phyloP scores from a whole-genome alignment of 1,140 invertebrate genomes.

The Aphidius gifuensis region DNA sequence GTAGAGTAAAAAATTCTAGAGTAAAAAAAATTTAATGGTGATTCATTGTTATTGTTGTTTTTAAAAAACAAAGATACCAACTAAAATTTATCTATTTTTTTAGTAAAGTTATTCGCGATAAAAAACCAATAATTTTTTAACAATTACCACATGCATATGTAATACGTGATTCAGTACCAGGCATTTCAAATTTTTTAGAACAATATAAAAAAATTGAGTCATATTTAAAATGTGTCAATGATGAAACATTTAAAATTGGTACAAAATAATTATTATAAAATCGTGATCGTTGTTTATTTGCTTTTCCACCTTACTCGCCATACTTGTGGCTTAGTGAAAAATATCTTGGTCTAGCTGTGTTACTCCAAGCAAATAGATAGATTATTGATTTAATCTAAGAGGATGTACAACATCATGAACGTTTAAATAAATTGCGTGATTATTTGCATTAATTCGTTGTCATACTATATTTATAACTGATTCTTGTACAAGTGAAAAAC shows the following conservation, averaged over 20 bases:
- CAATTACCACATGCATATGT: conserved; percentile 92
- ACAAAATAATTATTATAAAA: conserved; percentile 65
- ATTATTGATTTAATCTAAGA: conserved; percentile 68
- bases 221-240: conserved; percentile 70
- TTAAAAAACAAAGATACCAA: no score
- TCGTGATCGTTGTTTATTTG: conserved; percentile 67
- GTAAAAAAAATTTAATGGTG: no score
- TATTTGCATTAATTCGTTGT: conserved; percentile 73
- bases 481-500: conserved; percentile 9
- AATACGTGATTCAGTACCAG: conserved; percentile 84
- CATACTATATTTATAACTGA: conserved; percentile 64
- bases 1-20: no score
- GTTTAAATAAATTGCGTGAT: conserved; percentile 67
- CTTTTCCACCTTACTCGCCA: conserved; percentile 58
- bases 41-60: no score
- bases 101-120: conserved; percentile 39
- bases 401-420: conserved; percentile 65
- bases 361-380: conserved; percentile 63
- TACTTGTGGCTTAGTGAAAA: conserved; percentile 74
- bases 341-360: conserved; percentile 67
- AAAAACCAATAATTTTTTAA: conserved; percentile 71
- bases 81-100: conserved; percentile 20
- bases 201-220: conserved; percentile 85
- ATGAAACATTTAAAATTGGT: conserved; percentile 56
- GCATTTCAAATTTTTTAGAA: conserved; percentile 83